Evolutionary conservation across 2,888 invertebrate genomes (phyloP).

Genomic region (Crepidodera aurea): DNA sequence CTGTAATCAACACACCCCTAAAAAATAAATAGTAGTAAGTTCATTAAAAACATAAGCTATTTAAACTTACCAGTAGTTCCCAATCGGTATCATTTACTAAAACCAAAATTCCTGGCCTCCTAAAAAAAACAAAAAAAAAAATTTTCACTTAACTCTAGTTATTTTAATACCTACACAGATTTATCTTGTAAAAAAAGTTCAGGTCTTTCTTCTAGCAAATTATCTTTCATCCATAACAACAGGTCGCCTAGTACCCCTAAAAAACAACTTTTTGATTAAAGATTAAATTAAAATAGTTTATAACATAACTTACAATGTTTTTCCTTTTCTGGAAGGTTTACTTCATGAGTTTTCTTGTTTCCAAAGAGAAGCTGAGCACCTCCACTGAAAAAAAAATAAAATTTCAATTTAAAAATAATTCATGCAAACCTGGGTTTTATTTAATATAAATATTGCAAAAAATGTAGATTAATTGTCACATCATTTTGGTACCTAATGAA

Average conservation of each 20-base stretch:
- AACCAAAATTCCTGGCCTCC: constrained; percentile 91
- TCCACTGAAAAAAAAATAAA: constrained; percentile 70
- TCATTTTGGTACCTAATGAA: no score
- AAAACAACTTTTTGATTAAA: constrained; percentile 33
- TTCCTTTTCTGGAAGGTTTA: constrained; percentile 69
- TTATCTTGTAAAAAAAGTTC: constrained; percentile 70
- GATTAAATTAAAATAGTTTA: neutral
- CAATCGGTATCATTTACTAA: constrained; percentile 95
- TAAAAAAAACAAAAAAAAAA: constrained; percentile 46
- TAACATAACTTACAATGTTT: constrained; percentile 61
- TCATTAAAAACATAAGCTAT: constrained; percentile 36
- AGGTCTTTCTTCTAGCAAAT: constrained; percentile 82
- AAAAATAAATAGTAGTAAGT: constrained; percentile 45
- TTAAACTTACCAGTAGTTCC: constrained; percentile 87
- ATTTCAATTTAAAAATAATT: neutral
- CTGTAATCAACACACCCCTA: constrained; percentile 76
- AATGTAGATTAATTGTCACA: no score
- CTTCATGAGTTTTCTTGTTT: constrained; percentile 76
- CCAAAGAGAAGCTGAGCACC: constrained; percentile 92
- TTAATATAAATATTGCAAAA: constrained; percentile 15
- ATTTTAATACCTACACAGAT: constrained; percentile 58
- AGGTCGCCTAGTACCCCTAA: constrained; percentile 77
- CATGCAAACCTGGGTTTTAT: constrained; percentile 23
- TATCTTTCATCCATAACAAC: constrained; percentile 84
- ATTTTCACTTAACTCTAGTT: constrained; percentile 4